A percentile compares a stretch with the other conserved stretches of the same genome.
Conservation (phyloP, 1,140 invertebrate genomes). For the Dreissena polymorpha region DNA sequence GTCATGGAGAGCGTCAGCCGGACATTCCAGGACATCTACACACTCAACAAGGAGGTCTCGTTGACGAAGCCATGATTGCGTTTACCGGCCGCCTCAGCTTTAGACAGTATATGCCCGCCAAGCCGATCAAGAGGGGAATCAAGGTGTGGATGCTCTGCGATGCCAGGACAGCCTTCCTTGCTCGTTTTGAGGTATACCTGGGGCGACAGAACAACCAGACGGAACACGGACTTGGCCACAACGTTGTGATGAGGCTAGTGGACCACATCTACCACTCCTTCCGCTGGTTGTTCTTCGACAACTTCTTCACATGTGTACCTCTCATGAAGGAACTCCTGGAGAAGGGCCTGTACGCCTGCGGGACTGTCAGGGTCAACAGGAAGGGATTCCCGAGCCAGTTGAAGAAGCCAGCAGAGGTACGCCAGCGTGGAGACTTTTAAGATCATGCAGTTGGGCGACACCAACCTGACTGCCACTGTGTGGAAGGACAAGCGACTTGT, state of each 20-base stretch:
- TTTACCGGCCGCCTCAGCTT: neutral
- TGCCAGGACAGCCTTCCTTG: neutral
- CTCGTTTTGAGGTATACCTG: slow-evolving; percentile 17
- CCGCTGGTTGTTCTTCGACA: slow-evolving; percentile 13
- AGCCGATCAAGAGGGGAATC: slow-evolving; percentile 21
- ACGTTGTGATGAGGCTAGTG: neutral
- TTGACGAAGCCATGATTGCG: slow-evolving; percentile 10
- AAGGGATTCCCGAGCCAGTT: too few relatives aligned
- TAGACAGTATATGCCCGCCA: slow-evolving; percentile 1
- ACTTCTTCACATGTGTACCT: neutral
- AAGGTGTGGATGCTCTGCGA: slow-evolving; percentile 28
- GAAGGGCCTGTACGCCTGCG: too few relatives aligned
- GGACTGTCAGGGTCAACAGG: too few relatives aligned
- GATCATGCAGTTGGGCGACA: too few relatives aligned
- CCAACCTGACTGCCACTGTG: too few relatives aligned
- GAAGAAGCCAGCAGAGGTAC: too few relatives aligned
- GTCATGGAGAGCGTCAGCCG: too few relatives aligned
- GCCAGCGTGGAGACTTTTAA: too few relatives aligned
- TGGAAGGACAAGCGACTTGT: too few relatives aligned
- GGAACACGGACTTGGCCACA: slow-evolving; percentile 24
- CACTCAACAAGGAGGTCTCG: too few relatives aligned
- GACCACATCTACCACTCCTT: neutral
- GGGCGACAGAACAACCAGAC: slow-evolving; percentile 10
- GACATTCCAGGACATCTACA: too few relatives aligned
- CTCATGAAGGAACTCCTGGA: neutral